Percentiles rank a stretch among this genome's conserved stretches.
Evolutionary conservation across 2,888 invertebrate species (phyloP).

Genomic region (Cephus rjabovi): DNA sequence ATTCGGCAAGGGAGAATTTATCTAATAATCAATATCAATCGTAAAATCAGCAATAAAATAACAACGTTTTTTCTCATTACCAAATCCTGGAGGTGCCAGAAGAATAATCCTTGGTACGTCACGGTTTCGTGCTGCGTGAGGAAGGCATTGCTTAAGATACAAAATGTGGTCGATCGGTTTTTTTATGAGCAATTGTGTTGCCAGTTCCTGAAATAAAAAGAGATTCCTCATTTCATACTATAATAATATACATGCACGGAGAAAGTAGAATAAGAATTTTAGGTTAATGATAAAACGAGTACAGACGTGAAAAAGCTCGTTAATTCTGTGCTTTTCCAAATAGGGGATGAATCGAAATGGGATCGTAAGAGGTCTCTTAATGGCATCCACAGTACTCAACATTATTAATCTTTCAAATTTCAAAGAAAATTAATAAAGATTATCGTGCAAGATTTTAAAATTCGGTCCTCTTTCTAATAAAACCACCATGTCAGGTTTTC

Average conservation of each 20-base stretch:
- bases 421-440: neutral
- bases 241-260: neutral
- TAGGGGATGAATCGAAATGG: conserved; percentile 72
- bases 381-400: conserved; percentile 32
- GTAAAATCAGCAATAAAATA: neutral
- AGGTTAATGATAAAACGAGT: neutral
- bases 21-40: conserved; percentile 29
- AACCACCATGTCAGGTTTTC: too few species aligned
- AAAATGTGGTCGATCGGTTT: conserved; percentile 74
- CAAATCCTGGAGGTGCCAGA: conserved; percentile 68
- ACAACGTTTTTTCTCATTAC: conserved; percentile 26
- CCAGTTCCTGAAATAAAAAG: conserved; percentile 68
- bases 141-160: conserved; percentile 72
- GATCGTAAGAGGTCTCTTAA: conserved; percentile 31
- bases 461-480: neutral
- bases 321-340: conserved; percentile 75
- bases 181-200: conserved; percentile 71
- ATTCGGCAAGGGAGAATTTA: conserved; percentile 36
- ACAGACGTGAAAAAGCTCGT: conserved; percentile 74
- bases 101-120: conserved; percentile 71
- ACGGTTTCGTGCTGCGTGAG: conserved; percentile 67
- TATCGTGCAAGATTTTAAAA: neutral
- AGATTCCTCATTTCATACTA: neutral
- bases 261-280: conserved; percentile 1
- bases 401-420: conserved; percentile 17